Conservation (phyloP, 2,113 vertebrate species). For the Equus quagga region DNA sequence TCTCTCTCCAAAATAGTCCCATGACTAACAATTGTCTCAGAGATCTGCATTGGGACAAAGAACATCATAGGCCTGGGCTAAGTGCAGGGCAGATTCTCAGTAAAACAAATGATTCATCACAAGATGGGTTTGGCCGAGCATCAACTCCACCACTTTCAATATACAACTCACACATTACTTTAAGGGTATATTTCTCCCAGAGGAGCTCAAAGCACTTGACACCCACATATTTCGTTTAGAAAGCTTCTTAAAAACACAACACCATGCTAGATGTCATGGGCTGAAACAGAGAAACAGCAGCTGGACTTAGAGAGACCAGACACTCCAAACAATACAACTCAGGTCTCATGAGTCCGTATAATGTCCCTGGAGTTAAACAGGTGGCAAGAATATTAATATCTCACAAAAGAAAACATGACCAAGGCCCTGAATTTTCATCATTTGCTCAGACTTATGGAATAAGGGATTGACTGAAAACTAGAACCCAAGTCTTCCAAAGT, state of each 20-base stretch:
- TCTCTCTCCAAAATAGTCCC: slow-evolving; percentile 43
- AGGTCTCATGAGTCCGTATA: not conserved
- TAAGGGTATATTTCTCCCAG: not conserved
- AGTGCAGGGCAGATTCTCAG: slow-evolving; percentile 29
- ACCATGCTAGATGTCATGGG: not conserved
- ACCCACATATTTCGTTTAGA: not conserved
- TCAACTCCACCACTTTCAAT: not conserved
- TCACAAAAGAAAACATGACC: not conserved
- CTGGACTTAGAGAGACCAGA: not conserved
- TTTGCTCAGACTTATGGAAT: not conserved
- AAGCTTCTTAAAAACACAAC: not conserved
- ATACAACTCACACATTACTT: not conserved
- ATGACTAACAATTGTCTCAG: slow-evolving; percentile 46
- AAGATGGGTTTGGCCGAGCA: not conserved
- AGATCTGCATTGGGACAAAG: slow-evolving; percentile 22
- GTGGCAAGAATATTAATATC: not conserved
- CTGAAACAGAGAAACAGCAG: not conserved
- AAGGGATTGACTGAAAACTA: not conserved
- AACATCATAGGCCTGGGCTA: not conserved
- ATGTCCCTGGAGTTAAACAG: not conserved
- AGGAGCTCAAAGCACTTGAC: not conserved
- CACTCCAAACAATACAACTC: not conserved
- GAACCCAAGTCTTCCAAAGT: not conserved
- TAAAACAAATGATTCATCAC: not conserved
- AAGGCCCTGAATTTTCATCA: not conserved